Conservation (phyloP, 2,113 vertebrate species). For the Crotalus tigris region DNA sequence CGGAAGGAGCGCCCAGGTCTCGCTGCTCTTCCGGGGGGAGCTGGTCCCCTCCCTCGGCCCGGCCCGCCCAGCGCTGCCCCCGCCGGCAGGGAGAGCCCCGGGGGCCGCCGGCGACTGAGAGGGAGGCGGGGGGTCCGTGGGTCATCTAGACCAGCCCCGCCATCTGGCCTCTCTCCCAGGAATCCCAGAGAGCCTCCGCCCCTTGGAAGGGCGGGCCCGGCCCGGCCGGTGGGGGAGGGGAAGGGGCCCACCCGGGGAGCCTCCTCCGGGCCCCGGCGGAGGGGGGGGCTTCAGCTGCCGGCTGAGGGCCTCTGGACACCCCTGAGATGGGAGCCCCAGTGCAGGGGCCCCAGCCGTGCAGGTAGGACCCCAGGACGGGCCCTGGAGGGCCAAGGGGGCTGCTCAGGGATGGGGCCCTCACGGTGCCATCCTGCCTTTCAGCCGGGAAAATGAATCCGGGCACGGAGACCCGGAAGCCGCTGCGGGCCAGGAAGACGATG, state of each 20-base stretch:
- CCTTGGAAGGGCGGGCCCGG: no score
- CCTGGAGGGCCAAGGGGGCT: no score
- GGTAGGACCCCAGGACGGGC: not conserved
- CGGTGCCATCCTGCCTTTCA: slow-evolving; percentile 37
- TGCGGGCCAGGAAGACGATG: slow-evolving; percentile 54
- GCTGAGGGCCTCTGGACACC: no score
- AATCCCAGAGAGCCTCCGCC: no score
- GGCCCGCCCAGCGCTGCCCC: not conserved
- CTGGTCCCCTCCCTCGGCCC: no score
- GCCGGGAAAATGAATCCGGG: slow-evolving; percentile 46
- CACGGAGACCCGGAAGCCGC: slow-evolving; percentile 27
- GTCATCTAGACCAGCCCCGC: not conserved
- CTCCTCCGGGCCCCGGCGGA: no score
- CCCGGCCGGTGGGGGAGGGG: not conserved
- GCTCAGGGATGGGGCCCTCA: not conserved
- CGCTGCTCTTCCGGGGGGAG: not conserved
- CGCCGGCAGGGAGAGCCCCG: no score
- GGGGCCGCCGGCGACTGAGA: not conserved
- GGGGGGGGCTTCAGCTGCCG: no score
- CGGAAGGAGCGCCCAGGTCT: not conserved
- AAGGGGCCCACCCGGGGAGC: no score
- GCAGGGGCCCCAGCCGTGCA: not conserved
- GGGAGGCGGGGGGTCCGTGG: not conserved
- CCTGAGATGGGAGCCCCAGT: not conserved
- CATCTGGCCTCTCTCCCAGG: no score